Base-by-base conservation (phyloP, 2,888 invertebrate genomes). In the Nomada fucata region DNA sequence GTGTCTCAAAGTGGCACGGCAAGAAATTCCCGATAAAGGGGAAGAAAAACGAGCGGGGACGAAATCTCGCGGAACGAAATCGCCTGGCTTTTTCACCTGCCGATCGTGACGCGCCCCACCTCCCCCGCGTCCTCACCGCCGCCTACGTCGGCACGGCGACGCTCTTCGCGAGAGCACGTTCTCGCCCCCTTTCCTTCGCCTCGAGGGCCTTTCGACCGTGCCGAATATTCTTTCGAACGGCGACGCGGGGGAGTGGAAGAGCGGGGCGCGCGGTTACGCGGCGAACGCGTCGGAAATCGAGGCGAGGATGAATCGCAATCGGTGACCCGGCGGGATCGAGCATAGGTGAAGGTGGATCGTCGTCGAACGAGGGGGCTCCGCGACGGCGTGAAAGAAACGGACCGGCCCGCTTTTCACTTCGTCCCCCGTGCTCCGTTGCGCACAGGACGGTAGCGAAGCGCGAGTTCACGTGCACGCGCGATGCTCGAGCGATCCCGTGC, bases 351-450 rank as follows among this genome's bases (percentile, higher is more conserved):
- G 88, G 87, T 23, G 89, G 90, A 90, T 89, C 89, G 78, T 88
- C 80, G 82, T 74, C 86, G 89, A 90, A 86, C 89, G 57, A 26
- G 26, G 57, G 13, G 11, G 89, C 79, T 89, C 79, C 84, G 69
- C 88, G 89, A 89, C 84, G 36, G 90, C 90, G 90, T 89, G 89
- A 91, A 92, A 92, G 91, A 89, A 91, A 89, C 86, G 89, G 85
- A 84, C 36, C 73, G 69, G 64, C 59, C 9, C 20, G 55, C 57
- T 50, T 70, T 57, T 72, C 64, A 76, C 60, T 69, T 53, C 36
- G 63, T 74, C 60, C 53, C 68, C 68, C 52, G 67, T 64, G 77
- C 63, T 67, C 53, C 29, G 72, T 76, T 76, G 71, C 77, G 69
- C 77, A 76, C 79, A 83, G 26, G 50, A 26, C 18, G 18, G 26